Evolutionary conservation across 2,113 vertebrate genomes (phyloP), one percentile per base, ranked within the genome.

Genomic region (Platichthys stellatus): DNA sequence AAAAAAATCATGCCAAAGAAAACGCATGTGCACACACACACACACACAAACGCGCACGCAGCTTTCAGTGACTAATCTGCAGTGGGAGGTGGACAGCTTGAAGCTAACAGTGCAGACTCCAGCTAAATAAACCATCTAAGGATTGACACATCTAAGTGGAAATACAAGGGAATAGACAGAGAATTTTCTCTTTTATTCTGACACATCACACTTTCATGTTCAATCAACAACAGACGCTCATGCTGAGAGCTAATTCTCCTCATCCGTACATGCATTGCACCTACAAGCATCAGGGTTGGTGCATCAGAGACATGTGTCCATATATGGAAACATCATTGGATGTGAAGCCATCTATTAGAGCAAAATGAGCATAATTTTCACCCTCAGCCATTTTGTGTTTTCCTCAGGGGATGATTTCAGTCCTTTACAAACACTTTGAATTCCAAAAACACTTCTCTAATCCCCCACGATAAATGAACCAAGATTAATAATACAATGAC

Each of bases 51-150:
- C 74, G 5, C 45, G 49, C 64, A 73, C 80, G 77, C 72, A 64
- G 63, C 72, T 75, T 79, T 66, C 81, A 89, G 81, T 92, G 92
- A 93, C 86, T 92, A 93, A 93, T 92, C 81, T 90, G 80, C 90
- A 72, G 90, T 90, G 89, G 90, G 92, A 88, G 90, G 92, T 92
- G 87, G 89, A 92, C 90, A 90, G 90, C 90, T 92, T 92, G 88
- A 89, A 86, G 83, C 84, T 61, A 89, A 89, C 31, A 31, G 31
- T 31, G 31, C 31, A 31, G 31, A 31, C 90, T 89, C 78, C 78
- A 89, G 87, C 83, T 92, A 90, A 91, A 91, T 90, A 92, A 92
- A 91, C 84, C 89, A 90, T 90, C 86, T 79, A 86, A 92, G 79
- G 89, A 87, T 86, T 89, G 86, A 87, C 91, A 89, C 81, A 82